phyloP scores from a whole-genome alignment of 2,113 vertebrate species.

The Ailuropoda melanoleuca region DNA sequence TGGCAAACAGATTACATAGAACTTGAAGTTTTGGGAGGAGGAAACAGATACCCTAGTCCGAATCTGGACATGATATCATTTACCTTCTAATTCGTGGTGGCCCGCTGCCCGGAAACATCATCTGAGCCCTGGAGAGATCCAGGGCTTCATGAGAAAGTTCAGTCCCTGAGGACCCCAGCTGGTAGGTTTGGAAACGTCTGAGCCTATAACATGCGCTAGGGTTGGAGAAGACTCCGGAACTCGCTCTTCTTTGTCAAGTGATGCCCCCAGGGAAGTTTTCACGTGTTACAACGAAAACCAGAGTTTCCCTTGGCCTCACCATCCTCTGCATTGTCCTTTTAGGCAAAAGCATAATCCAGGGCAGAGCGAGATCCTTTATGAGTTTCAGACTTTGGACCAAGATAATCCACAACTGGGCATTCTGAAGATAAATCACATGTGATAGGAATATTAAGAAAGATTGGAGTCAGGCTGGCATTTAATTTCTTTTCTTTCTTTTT shows the following conservation, averaged over 20 bases:
- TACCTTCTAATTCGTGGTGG: not conserved
- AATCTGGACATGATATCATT: not conserved
- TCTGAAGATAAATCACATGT: not conserved
- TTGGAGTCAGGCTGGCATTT: not conserved
- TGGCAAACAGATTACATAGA: not conserved
- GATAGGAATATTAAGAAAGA: not conserved
- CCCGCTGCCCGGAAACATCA: not conserved
- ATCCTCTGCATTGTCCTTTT: not conserved
- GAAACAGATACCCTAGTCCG: not conserved
- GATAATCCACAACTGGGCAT: not conserved
- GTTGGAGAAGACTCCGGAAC: not conserved
- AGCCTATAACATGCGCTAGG: not conserved
- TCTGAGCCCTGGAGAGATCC: not conserved
- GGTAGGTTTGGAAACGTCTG: conserved; percentile 29
- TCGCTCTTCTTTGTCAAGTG: not conserved
- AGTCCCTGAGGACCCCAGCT: conserved; percentile 64
- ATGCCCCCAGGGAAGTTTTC: not conserved
- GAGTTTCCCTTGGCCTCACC: not conserved
- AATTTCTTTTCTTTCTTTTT: not conserved
- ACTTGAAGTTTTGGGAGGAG: not conserved
- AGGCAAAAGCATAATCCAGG: not conserved
- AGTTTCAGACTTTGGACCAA: not conserved
- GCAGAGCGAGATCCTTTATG: not conserved
- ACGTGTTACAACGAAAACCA: accelerated
- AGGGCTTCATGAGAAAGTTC: not conserved